Base-by-base conservation (phyloP, 2,888 invertebrate species). In the Leptinotarsa juncta region DNA sequence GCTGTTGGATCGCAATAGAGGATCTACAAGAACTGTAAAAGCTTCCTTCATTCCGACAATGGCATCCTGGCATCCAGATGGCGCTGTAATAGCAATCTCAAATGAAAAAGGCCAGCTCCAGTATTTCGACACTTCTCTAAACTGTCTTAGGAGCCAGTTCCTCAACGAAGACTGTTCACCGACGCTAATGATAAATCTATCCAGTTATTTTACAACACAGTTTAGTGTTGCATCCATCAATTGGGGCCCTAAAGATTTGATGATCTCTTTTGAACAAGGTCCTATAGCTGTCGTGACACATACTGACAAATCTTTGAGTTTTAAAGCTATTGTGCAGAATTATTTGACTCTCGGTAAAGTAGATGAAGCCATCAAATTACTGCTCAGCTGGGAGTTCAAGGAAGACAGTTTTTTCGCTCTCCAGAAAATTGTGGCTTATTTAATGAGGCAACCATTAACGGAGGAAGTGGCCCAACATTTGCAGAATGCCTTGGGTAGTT, bases 401-500 rank as follows among this genome's bases (percentile, higher is more conserved):
- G 91, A 93, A 23, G 90, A 92, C 76, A 94, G 95, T 80, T 92
- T 96, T 80, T 91, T 92, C 75, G 92, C 94, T 0, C 89, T 97
- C 74, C 94, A 95, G 82, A 91, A 91, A 82, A 92, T 95, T 76
- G 90, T 92, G 60, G 93, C 93, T 83, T 90, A 92, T 86, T 89
- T 94, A 67, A 89, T 94, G 78, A 89, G 91, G 78, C 85, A 87
- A 69, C 89, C 90, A 23, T 87, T 93, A 55, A 92, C 91, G 70
- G 89, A 90, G 51, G 90, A 91, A 70, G 89, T 90, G 80, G 92
- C 93, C 81, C 92, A 92, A 74, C 89, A 91, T 79, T 89, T 95
- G 78, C 94, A 95, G 86, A 93, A 92, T 79, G 94, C 96, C 14
- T 88, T 97, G 26, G 96, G 96, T 51, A 93, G 94, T 77, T 97